Base-by-base conservation (phyloP, 2,888 invertebrate species). In the Cremastobaeus sp. region DNA sequence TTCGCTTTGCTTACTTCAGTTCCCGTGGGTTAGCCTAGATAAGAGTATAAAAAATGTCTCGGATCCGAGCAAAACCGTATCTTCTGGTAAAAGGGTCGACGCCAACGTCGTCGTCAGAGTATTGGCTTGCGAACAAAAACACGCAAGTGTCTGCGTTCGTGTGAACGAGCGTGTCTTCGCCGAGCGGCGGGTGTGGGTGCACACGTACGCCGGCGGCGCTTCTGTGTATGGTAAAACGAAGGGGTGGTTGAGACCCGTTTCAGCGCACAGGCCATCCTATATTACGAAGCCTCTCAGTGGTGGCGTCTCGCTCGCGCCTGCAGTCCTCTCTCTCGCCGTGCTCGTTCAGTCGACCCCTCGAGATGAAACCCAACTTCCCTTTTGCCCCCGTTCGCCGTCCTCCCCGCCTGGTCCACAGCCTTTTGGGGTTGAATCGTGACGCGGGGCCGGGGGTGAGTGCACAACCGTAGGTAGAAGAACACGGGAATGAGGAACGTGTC, bases 321-420 rank as follows among this genome's bases (percentile, higher is more conserved):
- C 52, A 34, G 35, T 59, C 60, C 55, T 75, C 72, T n/a, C n/a
- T n/a, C n/a, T n/a, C 68, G 18, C 48, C 59, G 57, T 66, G 52
- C 74, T 73, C 77, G 73, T 76, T 77, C 78, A 75, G 43, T 80
- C 80, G 78, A 81, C 80, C 82, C 84, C 82, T 82, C 84, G 84
- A 86, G 85, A 86, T 86, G 86, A 86, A 86, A 86, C 85, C 82
- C 85, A 85, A 86, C 86, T 85, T 85, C 85, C 80, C 82, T 82
- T 82, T 76, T 72, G 73, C 76, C 57, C 70, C 75, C 65, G 41
- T 60, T 47, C 60, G 37, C 60, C 60, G 59, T 60, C 59, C 68
- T 76, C 28, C 72, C 77, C 77, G 78, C 69, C 71, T 71, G 74
- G 76, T 80, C 81, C 79, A 76, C 77, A 81, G 81, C 80, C 82